A percentile compares a stretch with the other conserved stretches of the same genome.
These are phyloP conservation scores for Nasua narica DNA, from an alignment of 2,797 vertebrate species.

Conservation along the genomic window DNA sequence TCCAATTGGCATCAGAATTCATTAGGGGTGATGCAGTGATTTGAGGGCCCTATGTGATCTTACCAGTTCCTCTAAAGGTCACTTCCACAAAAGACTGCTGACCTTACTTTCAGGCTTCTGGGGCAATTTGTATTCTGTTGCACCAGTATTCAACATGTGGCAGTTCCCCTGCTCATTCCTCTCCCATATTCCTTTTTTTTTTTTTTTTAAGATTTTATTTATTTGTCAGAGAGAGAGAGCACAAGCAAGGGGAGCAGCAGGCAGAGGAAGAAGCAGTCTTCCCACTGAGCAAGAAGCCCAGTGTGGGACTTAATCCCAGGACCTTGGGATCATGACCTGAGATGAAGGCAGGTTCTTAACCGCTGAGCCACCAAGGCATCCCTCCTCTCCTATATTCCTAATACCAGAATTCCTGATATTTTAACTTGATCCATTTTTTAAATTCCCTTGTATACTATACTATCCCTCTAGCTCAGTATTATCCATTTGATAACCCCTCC, in stretches of 20 bases:
- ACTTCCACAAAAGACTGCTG: not conserved
- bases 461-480: not conserved
- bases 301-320: too few species aligned
- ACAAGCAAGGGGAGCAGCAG: too few species aligned
- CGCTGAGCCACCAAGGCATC: too few species aligned
- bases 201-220: too few species aligned
- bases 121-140: not conserved
- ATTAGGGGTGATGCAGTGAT: not conserved
- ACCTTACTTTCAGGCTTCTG: not conserved
- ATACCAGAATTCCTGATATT: not conserved
- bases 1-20: not conserved
- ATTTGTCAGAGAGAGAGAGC: too few species aligned
- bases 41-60: not conserved
- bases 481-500: not conserved
- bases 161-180: not conserved
- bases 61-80: not conserved
- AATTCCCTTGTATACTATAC: not conserved
- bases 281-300: too few species aligned
- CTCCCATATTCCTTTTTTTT: too few species aligned
- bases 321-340: too few species aligned
- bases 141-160: not conserved
- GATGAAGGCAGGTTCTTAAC: too few species aligned
- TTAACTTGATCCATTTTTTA: not conserved
- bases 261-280: too few species aligned
- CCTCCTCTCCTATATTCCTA: not conserved